A percentile compares a stretch with the other conserved stretches of the same genome.
These are phyloP conservation scores for Galeopsomyia nigrocyanea DNA, from an alignment of 2,888 invertebrate species.

Conservation along the genomic window DNA sequence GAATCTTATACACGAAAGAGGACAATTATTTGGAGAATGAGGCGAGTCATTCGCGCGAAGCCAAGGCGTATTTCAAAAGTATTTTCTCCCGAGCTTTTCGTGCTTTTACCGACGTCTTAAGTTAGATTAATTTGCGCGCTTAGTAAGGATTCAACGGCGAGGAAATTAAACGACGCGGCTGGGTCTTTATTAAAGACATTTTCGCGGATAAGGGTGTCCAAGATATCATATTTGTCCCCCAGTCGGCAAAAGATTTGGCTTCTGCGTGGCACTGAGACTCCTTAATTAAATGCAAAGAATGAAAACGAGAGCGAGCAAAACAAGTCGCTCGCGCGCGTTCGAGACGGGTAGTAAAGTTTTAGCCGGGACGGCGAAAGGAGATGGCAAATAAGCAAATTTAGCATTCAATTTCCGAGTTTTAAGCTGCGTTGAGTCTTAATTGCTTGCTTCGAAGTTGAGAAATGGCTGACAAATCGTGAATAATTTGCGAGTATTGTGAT, in stretches of 20 bases:
- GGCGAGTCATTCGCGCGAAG: too few species aligned
- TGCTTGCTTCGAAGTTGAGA: too few species aligned
- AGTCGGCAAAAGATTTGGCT: background rate
- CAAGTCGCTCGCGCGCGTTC: too few species aligned
- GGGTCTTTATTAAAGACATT: slow-evolving; percentile 18
- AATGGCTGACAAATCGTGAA: too few species aligned
- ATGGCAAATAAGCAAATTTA: too few species aligned
- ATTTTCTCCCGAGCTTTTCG: background rate
- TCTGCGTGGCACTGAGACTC: background rate
- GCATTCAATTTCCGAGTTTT: too few species aligned
- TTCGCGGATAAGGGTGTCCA: background rate
- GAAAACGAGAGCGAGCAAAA: background rate
- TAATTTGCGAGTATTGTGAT: too few species aligned
- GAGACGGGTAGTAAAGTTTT: background rate
- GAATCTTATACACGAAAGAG: too few species aligned
- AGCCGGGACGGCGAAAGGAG: background rate
- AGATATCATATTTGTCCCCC: too few species aligned
- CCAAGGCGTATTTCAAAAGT: too few species aligned
- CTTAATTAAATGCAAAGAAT: slow-evolving; percentile 2
- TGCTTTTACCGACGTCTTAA: background rate
- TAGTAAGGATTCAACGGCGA: slow-evolving; percentile 7
- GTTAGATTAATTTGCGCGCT: slow-evolving; percentile 29
- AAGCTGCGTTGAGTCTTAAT: too few species aligned
- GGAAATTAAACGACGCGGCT: slow-evolving; percentile 6
- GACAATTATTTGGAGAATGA: too few species aligned